Evolutionary conservation across 2,888 invertebrate genomes (phyloP).

Genomic region (Ophraella communa): DNA sequence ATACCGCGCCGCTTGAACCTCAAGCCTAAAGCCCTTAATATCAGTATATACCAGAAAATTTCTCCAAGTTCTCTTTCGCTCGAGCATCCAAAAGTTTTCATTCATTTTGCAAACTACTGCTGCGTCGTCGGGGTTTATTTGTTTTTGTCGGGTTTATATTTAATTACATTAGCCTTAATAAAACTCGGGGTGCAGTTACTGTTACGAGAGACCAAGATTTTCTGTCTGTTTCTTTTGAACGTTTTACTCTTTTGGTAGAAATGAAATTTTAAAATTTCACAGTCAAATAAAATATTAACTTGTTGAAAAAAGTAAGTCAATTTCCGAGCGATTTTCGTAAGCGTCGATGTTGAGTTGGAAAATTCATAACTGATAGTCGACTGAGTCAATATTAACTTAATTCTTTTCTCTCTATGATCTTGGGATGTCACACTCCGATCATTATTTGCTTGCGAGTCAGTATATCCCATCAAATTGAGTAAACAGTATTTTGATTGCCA

Average conservation of each 20-base stretch:
- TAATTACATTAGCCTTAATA: conserved; percentile 45
- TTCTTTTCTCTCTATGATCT: conserved; percentile 5
- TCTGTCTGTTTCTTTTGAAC: background rate
- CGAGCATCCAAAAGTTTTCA: conserved; percentile 34
- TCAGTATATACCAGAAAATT: conserved; percentile 9
- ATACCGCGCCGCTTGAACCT: background rate
- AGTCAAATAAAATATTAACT: no score
- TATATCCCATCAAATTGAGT: background rate
- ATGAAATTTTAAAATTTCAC: no score
- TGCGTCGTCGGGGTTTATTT: conserved; percentile 38
- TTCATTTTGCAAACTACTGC: conserved; percentile 33
- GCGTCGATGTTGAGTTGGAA: background rate
- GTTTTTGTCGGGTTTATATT: conserved; percentile 44
- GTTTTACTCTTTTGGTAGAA: no score
- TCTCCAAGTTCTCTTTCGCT: conserved; percentile 3
- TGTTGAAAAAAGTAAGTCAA: no score
- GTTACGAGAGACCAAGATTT: background rate
- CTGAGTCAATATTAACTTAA: conserved; percentile 7
- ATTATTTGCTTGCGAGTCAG: background rate
- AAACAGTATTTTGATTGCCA: background rate
- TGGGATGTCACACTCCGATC: conserved; percentile 7
- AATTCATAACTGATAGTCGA: background rate
- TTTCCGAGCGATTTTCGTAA: no score
- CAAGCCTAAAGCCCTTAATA: conserved; percentile 8
- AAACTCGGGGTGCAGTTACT: background rate